These are phyloP conservation scores for Leptopilina myrica DNA, from an alignment of 2,888 invertebrate species.

Conservation along the genomic window DNA sequence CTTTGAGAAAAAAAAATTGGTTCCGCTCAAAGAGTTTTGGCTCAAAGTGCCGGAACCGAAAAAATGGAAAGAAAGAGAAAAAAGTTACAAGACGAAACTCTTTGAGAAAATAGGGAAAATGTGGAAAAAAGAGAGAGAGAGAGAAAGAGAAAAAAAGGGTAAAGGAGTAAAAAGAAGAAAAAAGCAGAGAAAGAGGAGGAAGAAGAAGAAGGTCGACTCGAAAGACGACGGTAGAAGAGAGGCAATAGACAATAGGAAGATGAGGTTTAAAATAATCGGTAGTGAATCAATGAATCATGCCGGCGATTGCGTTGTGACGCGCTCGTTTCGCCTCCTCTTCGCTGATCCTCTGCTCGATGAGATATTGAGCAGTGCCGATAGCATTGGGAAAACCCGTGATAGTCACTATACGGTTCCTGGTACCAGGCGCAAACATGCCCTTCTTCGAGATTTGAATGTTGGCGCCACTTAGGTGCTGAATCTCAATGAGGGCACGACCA, in stretches of 20 bases:
- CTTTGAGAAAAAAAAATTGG: too few species aligned
- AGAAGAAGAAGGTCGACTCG: background rate
- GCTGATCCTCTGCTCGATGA: constrained; percentile 97
- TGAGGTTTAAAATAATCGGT: constrained; percentile 58
- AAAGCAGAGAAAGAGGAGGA: constrained; percentile 26
- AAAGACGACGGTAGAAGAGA: constrained; percentile 54
- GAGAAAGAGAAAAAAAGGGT: constrained; percentile 41
- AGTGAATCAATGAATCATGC: constrained; percentile 83
- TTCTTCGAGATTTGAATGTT: constrained; percentile 99
- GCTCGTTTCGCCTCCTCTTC: constrained; percentile 97
- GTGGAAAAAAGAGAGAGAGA: too few species aligned
- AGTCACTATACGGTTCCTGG: constrained; percentile 97
- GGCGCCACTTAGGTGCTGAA: constrained; percentile 97
- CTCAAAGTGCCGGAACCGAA: too few species aligned
- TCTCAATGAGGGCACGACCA: constrained; percentile 96
- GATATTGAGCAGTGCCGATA: constrained; percentile 94
- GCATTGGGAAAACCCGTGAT: constrained; percentile 93
- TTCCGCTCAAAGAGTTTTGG: too few species aligned
- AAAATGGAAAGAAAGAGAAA: too few species aligned
- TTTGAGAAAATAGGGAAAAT: too few species aligned
- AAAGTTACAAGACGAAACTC: too few species aligned
- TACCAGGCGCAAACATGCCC: constrained; percentile 97
- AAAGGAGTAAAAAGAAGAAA: background rate
- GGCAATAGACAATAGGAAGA: constrained; percentile 64
- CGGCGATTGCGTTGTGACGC: constrained; percentile 89